A percentile compares a stretch with the other conserved stretches of the same genome.
phyloP scores from a whole-genome alignment of 2,888 invertebrate genomes.

The Mamestra brassicae region DNA sequence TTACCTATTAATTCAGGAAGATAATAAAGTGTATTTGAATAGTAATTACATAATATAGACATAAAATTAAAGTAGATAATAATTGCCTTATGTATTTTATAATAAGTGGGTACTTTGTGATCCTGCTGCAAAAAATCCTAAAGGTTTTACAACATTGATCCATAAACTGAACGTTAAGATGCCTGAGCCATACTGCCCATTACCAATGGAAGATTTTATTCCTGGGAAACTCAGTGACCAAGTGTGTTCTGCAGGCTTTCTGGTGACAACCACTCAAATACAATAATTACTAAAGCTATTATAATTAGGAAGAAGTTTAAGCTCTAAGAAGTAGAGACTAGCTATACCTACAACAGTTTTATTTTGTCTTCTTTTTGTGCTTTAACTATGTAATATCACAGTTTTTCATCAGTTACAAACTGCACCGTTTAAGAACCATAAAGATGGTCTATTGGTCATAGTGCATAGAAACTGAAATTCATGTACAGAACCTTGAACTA shows the following conservation, averaged over 20 bases:
- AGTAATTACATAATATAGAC: slow-evolving; percentile 40
- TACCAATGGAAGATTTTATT: too few species aligned
- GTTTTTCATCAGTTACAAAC: not conserved
- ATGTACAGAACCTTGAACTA: not conserved
- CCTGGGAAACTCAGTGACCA: not conserved
- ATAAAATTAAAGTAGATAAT: slow-evolving; percentile 59
- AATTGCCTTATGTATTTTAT: slow-evolving; percentile 63
- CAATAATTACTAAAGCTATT: not conserved
- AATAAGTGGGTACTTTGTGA: slow-evolving; percentile 51
- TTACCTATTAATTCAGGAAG: slow-evolving; percentile 37
- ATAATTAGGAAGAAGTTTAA: not conserved
- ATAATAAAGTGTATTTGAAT: slow-evolving; percentile 45
- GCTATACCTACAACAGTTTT: not conserved
- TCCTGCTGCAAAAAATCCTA: slow-evolving; percentile 22
- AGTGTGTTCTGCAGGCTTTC: not conserved
- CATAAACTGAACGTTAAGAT: not conserved
- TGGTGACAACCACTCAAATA: not conserved
- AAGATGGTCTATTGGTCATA: not conserved
- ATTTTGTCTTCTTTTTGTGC: not conserved
- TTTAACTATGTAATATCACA: not conserved
- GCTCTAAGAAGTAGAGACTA: too few species aligned
- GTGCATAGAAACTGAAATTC: not conserved
- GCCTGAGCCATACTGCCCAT: not conserved
- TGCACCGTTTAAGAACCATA: not conserved
- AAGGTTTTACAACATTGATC: slow-evolving; percentile 8